A percentile compares a stretch with the other conserved stretches of the same genome.
Conservation (phyloP, 2,888 invertebrate genomes). For the Halictus quadricinctus region DNA sequence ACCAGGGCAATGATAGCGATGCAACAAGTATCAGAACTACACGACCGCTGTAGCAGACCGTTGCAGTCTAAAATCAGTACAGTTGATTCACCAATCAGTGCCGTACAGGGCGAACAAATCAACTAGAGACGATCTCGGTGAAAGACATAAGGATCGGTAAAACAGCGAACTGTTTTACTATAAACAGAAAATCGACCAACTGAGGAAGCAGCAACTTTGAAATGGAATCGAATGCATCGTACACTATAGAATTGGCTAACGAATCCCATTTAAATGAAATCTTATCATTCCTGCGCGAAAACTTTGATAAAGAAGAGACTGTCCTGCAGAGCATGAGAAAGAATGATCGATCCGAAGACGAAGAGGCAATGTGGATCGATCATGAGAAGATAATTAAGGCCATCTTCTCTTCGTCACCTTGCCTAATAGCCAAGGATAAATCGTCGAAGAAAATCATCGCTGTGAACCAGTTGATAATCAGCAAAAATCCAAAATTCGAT, state of each 20-base stretch:
- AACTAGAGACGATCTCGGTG: not conserved
- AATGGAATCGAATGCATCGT: conserved; percentile 21
- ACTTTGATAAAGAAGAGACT: conserved; percentile 71
- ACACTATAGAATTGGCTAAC: conserved; percentile 46
- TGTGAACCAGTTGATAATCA: conserved; percentile 62
- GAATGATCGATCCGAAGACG: conserved; percentile 40
- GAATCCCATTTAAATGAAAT: conserved; percentile 50
- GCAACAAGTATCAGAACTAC: not conserved
- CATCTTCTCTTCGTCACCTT: conserved; percentile 59
- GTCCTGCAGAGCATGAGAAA: conserved; percentile 62
- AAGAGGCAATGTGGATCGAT: conserved; percentile 59
- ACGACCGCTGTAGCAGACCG: too few species aligned
- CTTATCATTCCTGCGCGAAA: conserved; percentile 57
- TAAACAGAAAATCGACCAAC: not conserved
- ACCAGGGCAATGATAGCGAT: too few species aligned
- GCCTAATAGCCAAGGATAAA: conserved; percentile 59
- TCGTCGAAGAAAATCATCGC: conserved; percentile 56
- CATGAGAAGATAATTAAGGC: conserved; percentile 58
- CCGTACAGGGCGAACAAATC: not conserved
- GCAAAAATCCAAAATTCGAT: conserved; percentile 53
- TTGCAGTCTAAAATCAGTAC: not conserved
- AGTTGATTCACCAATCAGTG: not conserved
- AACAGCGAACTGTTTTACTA: not conserved
- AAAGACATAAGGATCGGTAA: not conserved
- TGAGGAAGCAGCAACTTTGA: not conserved